Base-by-base conservation (phyloP, 2,888 invertebrate species). In the Deilephila elpenor region DNA sequence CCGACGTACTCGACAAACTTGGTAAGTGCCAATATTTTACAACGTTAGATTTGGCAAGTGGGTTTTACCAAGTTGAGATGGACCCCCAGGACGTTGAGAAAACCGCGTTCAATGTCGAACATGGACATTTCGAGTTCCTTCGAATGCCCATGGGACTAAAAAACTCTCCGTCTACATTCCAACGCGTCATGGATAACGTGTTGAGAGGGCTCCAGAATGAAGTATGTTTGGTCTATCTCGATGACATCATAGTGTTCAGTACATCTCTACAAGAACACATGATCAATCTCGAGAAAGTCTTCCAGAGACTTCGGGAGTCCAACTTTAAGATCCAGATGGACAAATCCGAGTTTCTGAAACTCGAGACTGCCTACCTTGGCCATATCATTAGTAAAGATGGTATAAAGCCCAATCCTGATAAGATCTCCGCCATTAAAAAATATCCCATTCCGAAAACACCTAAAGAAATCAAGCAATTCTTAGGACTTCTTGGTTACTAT, bases 201-300 rank as follows among this genome's bases (percentile, higher is more conserved):
- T 74, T 87, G 5, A 74, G 73, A 72, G 81, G 78, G 5, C 72
- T 87, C 8, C 76, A 78, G 61, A 76, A 79, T 14, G 67, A 70
- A 11, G 75, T 75, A 0, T 80, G 82, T 59, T 51, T 82, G 0
- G 82, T 82, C 0, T 86, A 86, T 64, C 34, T 85, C 0, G 86
- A 86, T 70, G 86, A 87, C 61, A 83, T 86, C 0, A 76, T 87
- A 7, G 78, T 85, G 1, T 83, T 78, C 44, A 78, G 77, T 19
- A 79, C 78, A 2, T 79, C 79, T 0, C 73, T 83, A 0, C 80
- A 84, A 59, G 82, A 83, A 73, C 82, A 83, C 59, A 76, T 81
- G 3, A 5, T 32, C 3, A 32, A 32, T 32, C 32, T 32, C 32
- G 32, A 32, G 32, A 32, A 32, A 32, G 32, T 32, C 32, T 32